Conservation (phyloP, 2,797 vertebrate species). For the Sebastolobus alascanus region DNA sequence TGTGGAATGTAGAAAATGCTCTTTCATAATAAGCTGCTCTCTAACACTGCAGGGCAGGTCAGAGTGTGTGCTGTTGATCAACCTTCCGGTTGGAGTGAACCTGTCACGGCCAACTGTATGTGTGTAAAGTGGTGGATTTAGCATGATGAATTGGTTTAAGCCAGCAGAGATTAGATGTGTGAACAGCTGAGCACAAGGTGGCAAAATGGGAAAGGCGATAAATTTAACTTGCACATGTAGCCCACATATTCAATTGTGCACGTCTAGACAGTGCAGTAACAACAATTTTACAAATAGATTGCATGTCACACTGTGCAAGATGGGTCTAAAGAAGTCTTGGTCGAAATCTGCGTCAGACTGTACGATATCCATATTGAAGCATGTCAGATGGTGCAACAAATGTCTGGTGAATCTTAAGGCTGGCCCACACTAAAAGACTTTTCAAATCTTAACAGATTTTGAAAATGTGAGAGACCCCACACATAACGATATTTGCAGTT, state of each 20-base stretch:
- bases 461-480: too few relatives aligned
- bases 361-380: neutral
- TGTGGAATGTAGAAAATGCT: conserved; percentile 89
- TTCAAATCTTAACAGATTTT: too few relatives aligned
- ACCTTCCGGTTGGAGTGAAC: conserved; percentile 24
- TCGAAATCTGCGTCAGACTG: neutral
- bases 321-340: neutral
- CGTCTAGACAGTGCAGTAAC: neutral
- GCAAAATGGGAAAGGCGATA: conserved; percentile 26
- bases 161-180: conserved; percentile 60
- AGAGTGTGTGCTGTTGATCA: conserved; percentile 28
- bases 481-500: too few relatives aligned
- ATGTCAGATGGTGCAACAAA: neutral
- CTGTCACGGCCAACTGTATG: conserved; percentile 27
- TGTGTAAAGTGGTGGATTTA: conserved; percentile 50
- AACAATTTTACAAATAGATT: neutral
- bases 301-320: conserved; percentile 7
- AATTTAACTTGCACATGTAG: neutral
- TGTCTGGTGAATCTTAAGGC: neutral
- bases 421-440: too few relatives aligned
- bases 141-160: conserved; percentile 60
- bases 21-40: conserved; percentile 82
- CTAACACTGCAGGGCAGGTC: conserved; percentile 64
- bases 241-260: neutral
- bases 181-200: conserved; percentile 52